These are phyloP conservation scores for Cecidostiba fungosa DNA, from an alignment of 2,888 invertebrate species.

Conservation along the genomic window DNA sequence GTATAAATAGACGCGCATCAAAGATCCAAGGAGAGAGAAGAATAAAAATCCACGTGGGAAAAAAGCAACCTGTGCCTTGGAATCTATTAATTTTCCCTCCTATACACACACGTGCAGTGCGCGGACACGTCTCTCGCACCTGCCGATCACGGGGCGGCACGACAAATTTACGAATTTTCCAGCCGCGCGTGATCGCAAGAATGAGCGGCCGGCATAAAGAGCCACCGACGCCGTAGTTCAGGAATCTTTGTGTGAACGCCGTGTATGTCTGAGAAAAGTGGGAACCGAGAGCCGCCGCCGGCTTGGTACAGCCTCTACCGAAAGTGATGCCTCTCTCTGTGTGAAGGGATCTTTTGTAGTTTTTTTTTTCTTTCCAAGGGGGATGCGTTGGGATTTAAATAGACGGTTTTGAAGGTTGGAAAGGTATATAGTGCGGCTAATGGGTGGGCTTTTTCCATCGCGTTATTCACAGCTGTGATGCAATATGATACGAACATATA, in stretches of 20 bases:
- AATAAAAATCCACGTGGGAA: not conserved
- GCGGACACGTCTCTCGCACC: not conserved
- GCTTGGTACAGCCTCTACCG: not conserved
- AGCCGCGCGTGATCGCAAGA: not conserved
- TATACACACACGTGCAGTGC: not conserved
- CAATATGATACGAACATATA: not conserved
- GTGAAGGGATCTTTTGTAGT: not conserved
- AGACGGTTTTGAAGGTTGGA: not conserved
- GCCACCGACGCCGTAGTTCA: not conserved
- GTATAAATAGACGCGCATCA: no score
- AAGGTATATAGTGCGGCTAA: not conserved
- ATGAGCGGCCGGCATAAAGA: constrained; percentile 5
- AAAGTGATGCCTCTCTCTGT: not conserved
- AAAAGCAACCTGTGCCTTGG: not conserved
- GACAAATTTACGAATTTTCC: constrained; percentile 3
- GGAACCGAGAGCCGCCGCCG: not conserved
- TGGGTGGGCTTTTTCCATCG: not conserved
- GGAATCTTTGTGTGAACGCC: not conserved
- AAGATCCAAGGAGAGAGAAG: not conserved
- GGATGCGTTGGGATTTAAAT: not conserved
- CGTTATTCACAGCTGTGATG: not conserved
- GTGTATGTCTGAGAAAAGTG: not conserved
- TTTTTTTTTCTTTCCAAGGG: not conserved
- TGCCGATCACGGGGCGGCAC: not conserved
- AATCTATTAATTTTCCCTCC: constrained; percentile 7